Evolutionary conservation across 2,797 vertebrate species (phyloP).

Genomic region (Pogoniulus pusillus): DNA sequence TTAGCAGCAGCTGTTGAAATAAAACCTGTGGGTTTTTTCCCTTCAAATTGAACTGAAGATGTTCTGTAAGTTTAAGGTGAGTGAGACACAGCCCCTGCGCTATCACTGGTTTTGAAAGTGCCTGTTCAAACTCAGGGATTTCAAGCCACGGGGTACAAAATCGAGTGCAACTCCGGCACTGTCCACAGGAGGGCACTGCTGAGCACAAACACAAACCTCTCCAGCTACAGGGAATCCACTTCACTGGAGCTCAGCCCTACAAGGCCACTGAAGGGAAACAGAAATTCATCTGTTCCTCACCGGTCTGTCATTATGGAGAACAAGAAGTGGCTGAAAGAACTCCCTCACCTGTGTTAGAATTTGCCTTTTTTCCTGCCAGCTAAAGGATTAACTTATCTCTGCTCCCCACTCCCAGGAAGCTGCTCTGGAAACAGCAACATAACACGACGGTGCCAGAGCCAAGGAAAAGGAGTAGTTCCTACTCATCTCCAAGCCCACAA

Average conservation of each 20-base stretch:
- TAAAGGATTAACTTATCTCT: rapidly evolving
- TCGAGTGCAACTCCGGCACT: rapidly evolving
- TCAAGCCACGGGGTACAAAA: rapidly evolving
- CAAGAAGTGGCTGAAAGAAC: neutral
- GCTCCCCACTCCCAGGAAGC: rapidly evolving
- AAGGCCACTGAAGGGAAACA: neutral
- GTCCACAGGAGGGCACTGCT: neutral
- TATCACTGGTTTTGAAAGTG: rapidly evolving
- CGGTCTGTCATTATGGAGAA: rapidly evolving
- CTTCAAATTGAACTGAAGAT: rapidly evolving
- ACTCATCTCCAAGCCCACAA: neutral
- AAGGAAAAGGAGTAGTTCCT: neutral
- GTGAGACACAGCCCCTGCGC: rapidly evolving
- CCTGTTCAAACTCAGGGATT: rapidly evolving
- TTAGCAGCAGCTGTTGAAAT: neutral
- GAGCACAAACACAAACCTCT: rapidly evolving
- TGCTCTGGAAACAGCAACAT: rapidly evolving
- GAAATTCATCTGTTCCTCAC: neutral
- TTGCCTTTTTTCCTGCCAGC: neutral
- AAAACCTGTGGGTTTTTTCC: rapidly evolving
- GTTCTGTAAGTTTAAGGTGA: too few species aligned
- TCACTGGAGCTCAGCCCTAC: neutral
- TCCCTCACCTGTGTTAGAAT: rapidly evolving
- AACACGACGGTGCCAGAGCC: rapidly evolving
- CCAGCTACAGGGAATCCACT: neutral